Conservation (phyloP, 2,113 vertebrate genomes). For the Synodontis membranacea region DNA sequence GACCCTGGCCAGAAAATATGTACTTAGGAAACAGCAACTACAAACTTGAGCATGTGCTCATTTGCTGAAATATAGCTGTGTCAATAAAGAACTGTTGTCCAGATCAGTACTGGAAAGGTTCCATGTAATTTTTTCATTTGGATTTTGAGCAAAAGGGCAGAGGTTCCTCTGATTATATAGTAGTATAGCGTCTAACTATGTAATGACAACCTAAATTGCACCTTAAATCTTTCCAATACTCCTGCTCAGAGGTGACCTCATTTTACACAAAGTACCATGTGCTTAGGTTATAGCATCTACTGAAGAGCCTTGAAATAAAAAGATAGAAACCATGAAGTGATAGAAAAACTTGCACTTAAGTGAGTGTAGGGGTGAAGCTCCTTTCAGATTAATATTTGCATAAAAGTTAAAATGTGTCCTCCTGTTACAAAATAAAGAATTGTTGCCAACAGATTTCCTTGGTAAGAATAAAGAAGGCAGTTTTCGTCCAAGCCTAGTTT, state of each 20-base stretch:
- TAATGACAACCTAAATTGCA: neutral
- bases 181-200: conserved; percentile 1
- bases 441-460: neutral
- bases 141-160: neutral
- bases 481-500: neutral
- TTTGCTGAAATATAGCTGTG: conserved; percentile 45
- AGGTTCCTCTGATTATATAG: neutral
- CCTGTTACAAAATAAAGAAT: neutral
- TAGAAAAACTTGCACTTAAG: neutral
- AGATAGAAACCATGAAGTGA: conserved; percentile 2
- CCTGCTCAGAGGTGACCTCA: neutral
- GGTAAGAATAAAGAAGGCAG: neutral
- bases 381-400: neutral
- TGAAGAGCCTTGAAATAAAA: neutral
- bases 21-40: conserved; percentile 9
- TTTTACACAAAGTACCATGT: neutral
- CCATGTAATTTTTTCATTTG: neutral
- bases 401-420: neutral
- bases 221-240: neutral
- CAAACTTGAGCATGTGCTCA: conserved; percentile 14
- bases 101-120: conserved; percentile 11
- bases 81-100: neutral
- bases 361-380: neutral
- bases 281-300: neutral
- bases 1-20: conserved; percentile 23